Percentiles rank a stretch among this genome's conserved stretches.
These are phyloP conservation scores for Acridotheres tristis DNA, from an alignment of 2,797 vertebrate species.

Conservation along the genomic window DNA sequence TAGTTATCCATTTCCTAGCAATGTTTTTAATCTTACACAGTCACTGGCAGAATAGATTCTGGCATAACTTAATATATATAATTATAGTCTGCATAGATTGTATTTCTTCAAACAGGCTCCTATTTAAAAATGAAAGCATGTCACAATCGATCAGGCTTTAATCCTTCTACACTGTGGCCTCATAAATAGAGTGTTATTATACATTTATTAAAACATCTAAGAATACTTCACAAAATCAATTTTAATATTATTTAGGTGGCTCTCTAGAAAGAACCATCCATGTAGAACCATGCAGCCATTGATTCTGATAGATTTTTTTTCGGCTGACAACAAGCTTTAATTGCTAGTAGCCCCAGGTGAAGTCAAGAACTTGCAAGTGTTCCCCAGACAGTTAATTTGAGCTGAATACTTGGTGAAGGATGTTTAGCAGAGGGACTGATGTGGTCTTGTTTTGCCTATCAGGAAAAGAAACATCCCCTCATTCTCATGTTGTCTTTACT, in stretches of 20 bases:
- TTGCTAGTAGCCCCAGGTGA: not conserved
- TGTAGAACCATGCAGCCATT: not conserved
- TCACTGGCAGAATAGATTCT: not conserved
- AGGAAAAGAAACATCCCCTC: not conserved
- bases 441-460: not conserved
- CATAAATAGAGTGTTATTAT: not conserved
- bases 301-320: not conserved
- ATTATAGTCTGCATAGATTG: not conserved
- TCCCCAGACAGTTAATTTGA: slow-evolving; percentile 13
- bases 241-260: slow-evolving; percentile 15
- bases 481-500: not conserved
- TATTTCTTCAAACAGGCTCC: slow-evolving; percentile 1
- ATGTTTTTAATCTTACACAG: not conserved
- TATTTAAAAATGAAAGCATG: not conserved
- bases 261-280: not conserved
- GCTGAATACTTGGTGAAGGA: not conserved
- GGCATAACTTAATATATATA: not conserved
- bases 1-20: not conserved
- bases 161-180: not conserved
- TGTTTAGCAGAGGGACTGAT: not conserved
- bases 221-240: not conserved
- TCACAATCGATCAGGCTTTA: slow-evolving; percentile 22
- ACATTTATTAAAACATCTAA: slow-evolving; percentile 19
- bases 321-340: not conserved
- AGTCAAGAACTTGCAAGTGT: not conserved